These are phyloP conservation scores for Tinea trinotella DNA, from an alignment of 2,888 invertebrate species.

Conservation along the genomic window DNA sequence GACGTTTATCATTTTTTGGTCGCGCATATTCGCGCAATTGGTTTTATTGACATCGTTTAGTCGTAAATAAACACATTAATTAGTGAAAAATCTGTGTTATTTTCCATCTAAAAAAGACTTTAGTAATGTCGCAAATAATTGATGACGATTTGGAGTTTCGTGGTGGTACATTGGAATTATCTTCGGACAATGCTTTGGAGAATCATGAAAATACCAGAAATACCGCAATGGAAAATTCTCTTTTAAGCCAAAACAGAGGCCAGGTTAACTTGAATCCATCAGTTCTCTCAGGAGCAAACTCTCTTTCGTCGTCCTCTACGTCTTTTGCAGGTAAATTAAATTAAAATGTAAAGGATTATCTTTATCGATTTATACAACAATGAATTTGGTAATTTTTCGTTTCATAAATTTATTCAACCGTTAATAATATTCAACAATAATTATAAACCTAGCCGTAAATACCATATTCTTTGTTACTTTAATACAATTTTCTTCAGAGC, in stretches of 20 bases:
- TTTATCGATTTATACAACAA: too few species aligned
- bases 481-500: constrained; percentile 3
- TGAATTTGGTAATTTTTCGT: too few species aligned
- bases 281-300: constrained; percentile 60
- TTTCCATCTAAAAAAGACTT: not conserved
- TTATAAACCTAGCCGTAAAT: too few species aligned
- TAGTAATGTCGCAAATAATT: constrained; percentile 51
- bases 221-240: constrained; percentile 33
- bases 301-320: constrained; percentile 55
- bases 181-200: constrained; percentile 37
- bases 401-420: too few species aligned
- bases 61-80: constrained; percentile 3
- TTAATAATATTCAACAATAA: too few species aligned
- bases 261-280: constrained; percentile 47
- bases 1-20: too few species aligned
- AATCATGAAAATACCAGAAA: constrained; percentile 31
- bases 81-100: not conserved
- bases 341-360: too few species aligned
- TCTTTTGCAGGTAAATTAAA: constrained; percentile 52
- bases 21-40: too few species aligned
- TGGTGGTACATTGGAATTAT: constrained; percentile 65
- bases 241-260: constrained; percentile 32
- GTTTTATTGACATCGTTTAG: too few species aligned
- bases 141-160: constrained; percentile 74
- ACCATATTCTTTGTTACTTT: too few species aligned